Evolutionary conservation across 2,113 vertebrate species (phyloP).

Genomic region (Orycteropus afer): DNA sequence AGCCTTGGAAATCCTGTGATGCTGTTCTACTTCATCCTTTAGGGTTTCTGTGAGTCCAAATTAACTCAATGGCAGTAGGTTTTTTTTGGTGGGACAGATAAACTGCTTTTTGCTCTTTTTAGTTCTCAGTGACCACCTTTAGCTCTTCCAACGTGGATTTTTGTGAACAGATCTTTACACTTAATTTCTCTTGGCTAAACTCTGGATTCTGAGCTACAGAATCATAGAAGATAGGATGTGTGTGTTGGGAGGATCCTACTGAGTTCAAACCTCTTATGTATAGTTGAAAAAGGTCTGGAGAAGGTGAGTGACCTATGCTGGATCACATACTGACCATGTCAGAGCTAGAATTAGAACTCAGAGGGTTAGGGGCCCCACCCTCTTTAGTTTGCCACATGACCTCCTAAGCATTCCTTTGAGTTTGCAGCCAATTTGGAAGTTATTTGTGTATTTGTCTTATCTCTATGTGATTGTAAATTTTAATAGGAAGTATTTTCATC

Average conservation of each 20-base stretch:
- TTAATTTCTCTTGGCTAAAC: neutral
- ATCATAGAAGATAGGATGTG: neutral
- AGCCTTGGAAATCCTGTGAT: no score
- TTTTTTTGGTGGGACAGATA: neutral
- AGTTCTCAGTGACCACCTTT: no score
- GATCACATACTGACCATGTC: neutral
- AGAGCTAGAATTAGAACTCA: neutral
- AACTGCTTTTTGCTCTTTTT: neutral
- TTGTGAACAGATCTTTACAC: neutral
- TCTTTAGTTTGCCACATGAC: neutral
- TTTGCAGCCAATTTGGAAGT: neutral
- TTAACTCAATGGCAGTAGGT: no score
- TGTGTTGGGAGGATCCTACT: neutral
- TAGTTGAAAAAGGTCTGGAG: neutral
- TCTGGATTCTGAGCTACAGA: neutral
- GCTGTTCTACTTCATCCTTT: no score
- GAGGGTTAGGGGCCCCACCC: accelerated
- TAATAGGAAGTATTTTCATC: neutral
- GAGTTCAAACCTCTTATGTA: neutral
- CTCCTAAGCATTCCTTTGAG: neutral
- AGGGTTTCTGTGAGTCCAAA: no score
- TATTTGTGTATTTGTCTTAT: neutral
- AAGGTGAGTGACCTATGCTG: neutral
- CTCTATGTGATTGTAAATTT: neutral
- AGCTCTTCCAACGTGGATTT: neutral